phyloP scores from a whole-genome alignment of 37 sponge, comb jelly and placozoan species.

The Geodia barretti region DNA sequence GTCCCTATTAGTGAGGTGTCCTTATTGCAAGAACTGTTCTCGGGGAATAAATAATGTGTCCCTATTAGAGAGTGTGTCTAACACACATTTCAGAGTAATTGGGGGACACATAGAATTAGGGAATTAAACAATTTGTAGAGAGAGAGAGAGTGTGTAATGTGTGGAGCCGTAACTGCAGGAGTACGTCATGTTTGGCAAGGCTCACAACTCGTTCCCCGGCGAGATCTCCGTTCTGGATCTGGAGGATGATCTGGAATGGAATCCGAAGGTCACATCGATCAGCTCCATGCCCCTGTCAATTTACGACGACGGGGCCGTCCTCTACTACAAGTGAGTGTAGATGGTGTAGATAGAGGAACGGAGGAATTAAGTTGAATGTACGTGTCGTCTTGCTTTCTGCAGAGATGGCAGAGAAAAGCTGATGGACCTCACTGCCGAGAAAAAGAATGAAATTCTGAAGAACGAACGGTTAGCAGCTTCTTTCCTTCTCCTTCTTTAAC shows the following conservation, averaged over 20 bases:
- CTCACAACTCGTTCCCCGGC: slow-evolving; percentile 80
- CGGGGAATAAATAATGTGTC: no score
- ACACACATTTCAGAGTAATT: no score
- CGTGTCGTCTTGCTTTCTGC: no score
- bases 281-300: slow-evolving; percentile 67
- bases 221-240: slow-evolving; percentile 84
- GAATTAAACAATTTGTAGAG: no score
- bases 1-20: no score
- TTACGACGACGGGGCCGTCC: slow-evolving; percentile 81
- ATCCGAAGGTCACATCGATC: slow-evolving; percentile 58
- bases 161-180: no score
- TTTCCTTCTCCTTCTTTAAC: no score
- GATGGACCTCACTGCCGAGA: slow-evolving; percentile 63
- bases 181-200: slow-evolving; percentile 36
- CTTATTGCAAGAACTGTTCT: no score
- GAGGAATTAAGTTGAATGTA: no score
- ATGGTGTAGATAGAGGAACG: background rate
- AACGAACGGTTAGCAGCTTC: slow-evolving; percentile 38
- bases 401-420: slow-evolving; percentile 72
- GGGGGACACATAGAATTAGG: no score
- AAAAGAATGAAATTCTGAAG: slow-evolving; percentile 69
- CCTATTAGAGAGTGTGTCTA: no score
- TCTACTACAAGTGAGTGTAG: slow-evolving; percentile 87
- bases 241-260: slow-evolving; percentile 86
- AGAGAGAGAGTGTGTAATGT: no score